Evolutionary conservation across 2,113 vertebrate species (phyloP).

Genomic region (Tinamus guttatus): DNA sequence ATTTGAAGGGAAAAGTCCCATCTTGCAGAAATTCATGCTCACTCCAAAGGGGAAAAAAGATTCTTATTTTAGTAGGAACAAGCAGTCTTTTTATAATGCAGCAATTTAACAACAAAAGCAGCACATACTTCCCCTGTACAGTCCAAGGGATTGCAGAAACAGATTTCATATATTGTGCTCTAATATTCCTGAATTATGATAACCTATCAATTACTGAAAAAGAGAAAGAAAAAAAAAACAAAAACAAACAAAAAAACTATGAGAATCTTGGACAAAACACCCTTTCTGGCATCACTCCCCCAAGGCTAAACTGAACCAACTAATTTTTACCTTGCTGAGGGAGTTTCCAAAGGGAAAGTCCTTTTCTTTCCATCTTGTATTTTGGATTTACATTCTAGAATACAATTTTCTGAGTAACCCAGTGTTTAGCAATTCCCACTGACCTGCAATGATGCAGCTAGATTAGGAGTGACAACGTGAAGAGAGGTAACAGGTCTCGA

Average conservation of each 20-base stretch:
- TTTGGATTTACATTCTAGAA: neutral
- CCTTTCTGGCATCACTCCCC: neutral
- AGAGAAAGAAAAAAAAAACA: neutral
- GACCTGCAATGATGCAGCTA: neutral
- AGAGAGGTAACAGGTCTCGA: neutral
- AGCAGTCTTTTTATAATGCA: neutral
- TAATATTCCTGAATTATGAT: neutral
- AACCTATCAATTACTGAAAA: neutral
- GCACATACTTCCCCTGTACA: neutral
- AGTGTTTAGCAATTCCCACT: neutral
- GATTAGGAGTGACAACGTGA: neutral
- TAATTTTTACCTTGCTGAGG: neutral
- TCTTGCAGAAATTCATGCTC: conserved; percentile 13
- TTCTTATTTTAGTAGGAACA: neutral
- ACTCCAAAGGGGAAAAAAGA: neutral
- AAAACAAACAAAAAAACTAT: neutral
- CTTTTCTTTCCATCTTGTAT: neutral
- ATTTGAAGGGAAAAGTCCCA: conserved; percentile 8
- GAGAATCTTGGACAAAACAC: neutral
- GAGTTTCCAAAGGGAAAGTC: neutral
- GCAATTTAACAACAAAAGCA: conserved; percentile 17
- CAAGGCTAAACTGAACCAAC: neutral
- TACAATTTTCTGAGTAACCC: neutral
- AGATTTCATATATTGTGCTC: neutral
- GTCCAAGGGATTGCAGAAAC: neutral